These are phyloP conservation scores for Elachura formosa DNA, from an alignment of 2,113 vertebrate genomes.

Conservation along the genomic window DNA sequence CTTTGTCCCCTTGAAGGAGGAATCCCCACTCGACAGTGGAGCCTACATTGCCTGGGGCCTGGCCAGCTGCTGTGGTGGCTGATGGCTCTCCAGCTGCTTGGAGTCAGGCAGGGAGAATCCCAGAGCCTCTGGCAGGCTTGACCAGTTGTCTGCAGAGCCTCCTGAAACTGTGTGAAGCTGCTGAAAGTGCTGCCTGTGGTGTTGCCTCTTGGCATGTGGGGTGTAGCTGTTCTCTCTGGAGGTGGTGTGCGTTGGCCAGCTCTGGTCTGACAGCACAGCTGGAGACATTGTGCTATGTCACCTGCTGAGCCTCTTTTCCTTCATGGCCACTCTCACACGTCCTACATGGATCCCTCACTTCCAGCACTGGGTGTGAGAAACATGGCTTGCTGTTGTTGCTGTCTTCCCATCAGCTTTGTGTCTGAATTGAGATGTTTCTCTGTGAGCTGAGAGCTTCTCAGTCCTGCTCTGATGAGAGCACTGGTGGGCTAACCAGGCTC, in stretches of 20 bases:
- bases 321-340: background rate
- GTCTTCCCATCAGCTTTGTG: background rate
- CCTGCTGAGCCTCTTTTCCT: background rate
- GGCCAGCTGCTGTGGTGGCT: background rate
- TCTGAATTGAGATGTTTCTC: background rate
- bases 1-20: slow-evolving; percentile 55
- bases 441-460: background rate
- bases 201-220: background rate
- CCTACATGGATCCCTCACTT: background rate
- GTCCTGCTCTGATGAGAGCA: background rate
- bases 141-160: background rate
- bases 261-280: background rate
- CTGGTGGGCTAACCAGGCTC: background rate
- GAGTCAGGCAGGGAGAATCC: background rate
- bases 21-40: background rate
- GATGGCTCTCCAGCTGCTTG: background rate
- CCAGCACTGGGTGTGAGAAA: background rate
- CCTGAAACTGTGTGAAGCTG: background rate
- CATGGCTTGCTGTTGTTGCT: background rate
- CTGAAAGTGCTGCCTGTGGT: background rate
- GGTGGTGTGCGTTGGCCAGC: background rate
- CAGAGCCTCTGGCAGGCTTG: background rate
- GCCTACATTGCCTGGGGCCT: slow-evolving; percentile 24
- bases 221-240: background rate
- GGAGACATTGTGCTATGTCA: fast-evolving